Evolutionary conservation across 2,113 vertebrate species (phyloP), one percentile per base, ranked within the genome.

Genomic region (Cranoglanis bouderius): DNA sequence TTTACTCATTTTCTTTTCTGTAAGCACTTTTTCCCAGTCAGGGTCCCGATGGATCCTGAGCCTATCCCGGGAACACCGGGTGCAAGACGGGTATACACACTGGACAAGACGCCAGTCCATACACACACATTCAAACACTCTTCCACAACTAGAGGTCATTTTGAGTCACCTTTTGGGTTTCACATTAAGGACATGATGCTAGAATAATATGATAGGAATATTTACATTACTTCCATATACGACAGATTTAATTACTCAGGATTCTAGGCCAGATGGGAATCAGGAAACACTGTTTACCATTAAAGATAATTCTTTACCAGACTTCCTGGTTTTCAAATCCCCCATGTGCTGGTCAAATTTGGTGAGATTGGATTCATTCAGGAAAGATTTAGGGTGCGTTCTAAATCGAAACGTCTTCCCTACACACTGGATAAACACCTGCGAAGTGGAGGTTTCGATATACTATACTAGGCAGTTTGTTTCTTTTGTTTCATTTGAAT

Each of bases 361-460:
- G 61, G 16, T 49, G 16, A 85, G 61, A 67, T 32, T 67, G 61
- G n/a, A 12, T 29, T n/a, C 8, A 12, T 82, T 82, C 80, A 57
- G 53, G 80, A 57, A 82, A 57, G 51, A 82, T 57, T 82, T 38
- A 4, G 61, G 83, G 83, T 84, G 24, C 8, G 83, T 84, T 35
- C 35, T 21, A 84, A 84, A 32, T 49, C 83, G 61, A 67, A 43
- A 65, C 4, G 9, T 12, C 2, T 12, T 82, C 77, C 78, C 51
- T 81, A 55, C 2, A 10, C n/a, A 35, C 49, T 55, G 78, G 21
- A 21, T 9, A 4, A 46, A 26, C 26, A 75, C 2, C 72, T 26
- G 0, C 49, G 43, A 19, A 55, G 78, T 19, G n/a, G 14, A 21
- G 19, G 13, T 14, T 51, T n/a, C 7, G 26, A 18, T 49, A 32